These are phyloP conservation scores for Spea bombifrons DNA, from an alignment of 2,113 vertebrate genomes.

Conservation along the genomic window DNA sequence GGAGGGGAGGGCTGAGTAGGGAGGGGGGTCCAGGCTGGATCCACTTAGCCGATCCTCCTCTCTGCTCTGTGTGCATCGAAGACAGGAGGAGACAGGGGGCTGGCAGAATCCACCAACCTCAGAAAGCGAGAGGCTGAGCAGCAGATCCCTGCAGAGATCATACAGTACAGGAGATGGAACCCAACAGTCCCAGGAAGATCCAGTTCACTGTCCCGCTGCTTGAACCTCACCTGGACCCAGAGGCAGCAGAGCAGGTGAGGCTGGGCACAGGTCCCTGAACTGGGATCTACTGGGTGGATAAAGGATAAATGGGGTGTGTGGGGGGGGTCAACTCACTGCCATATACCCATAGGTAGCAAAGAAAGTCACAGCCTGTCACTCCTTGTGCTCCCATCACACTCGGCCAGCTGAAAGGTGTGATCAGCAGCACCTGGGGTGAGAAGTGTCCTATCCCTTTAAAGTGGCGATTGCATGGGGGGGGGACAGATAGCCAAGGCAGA, in stretches of 20 bases:
- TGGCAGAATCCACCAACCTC: slow-evolving; percentile 33
- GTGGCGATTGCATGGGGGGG: background rate
- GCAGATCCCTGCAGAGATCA: slow-evolving; percentile 6
- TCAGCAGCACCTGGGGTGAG: no score
- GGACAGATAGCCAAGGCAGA: background rate
- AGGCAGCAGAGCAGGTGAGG: slow-evolving; percentile 85
- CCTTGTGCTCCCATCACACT: no score
- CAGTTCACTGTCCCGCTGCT: slow-evolving; percentile 86
- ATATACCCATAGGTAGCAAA: no score
- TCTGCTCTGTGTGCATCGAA: slow-evolving; percentile 17
- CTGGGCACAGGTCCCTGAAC: background rate
- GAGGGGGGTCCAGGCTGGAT: slow-evolving; percentile 14
- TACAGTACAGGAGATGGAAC: slow-evolving; percentile 70
- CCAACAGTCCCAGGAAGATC: slow-evolving; percentile 82
- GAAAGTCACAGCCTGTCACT: no score
- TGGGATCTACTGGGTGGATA: background rate
- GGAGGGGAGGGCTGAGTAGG: background rate
- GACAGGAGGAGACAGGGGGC: slow-evolving; percentile 36
- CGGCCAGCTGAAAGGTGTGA: no score
- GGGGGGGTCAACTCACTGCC: background rate
- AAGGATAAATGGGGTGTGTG: background rate
- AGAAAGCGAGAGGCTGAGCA: slow-evolving; percentile 2
- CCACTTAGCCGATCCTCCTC: slow-evolving; percentile 33
- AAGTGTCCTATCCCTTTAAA: background rate
- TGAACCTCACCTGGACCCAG: slow-evolving; percentile 87